phyloP scores from a whole-genome alignment of 2,888 invertebrate species.

The Ceratothoa steindachneri region DNA sequence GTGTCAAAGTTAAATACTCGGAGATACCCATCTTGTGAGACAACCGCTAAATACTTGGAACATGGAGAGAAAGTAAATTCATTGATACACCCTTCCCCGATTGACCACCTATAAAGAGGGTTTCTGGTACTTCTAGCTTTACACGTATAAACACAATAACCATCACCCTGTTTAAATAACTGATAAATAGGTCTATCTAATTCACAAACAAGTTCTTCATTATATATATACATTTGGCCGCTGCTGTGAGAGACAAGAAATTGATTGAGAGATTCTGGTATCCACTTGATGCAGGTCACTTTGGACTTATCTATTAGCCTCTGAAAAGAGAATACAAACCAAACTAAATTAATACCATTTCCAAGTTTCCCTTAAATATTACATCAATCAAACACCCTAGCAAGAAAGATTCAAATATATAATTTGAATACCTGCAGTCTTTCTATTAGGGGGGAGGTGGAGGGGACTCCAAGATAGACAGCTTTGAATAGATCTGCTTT shows the following conservation, averaged over 20 bases:
- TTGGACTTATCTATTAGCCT: constrained; percentile 87
- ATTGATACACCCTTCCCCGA: constrained; percentile 84
- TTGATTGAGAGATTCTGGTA: constrained; percentile 87
- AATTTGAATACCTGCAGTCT: too few relatives aligned
- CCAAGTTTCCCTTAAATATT: too few relatives aligned
- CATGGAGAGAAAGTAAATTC: constrained; percentile 96
- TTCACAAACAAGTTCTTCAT: constrained; percentile 87
- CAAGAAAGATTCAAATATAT: too few relatives aligned
- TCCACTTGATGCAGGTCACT: constrained; percentile 96
- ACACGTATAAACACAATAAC: constrained; percentile 89
- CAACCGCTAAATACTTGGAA: constrained; percentile 85
- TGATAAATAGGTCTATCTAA: constrained; percentile 90
- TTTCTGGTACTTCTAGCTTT: constrained; percentile 94
- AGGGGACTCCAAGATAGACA: too few relatives aligned
- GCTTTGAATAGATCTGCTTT: too few relatives aligned
- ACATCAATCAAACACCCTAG: too few relatives aligned
- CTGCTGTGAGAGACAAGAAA: constrained; percentile 93
- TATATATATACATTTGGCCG: constrained; percentile 95
- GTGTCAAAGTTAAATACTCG: constrained; percentile 94
- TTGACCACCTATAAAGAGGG: constrained; percentile 81
- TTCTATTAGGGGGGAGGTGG: too few relatives aligned
- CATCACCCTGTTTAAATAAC: constrained; percentile 88
- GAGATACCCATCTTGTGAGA: constrained; percentile 90
- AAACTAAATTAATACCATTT: too few relatives aligned
- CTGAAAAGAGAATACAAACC: constrained; percentile 58